Evolutionary conservation across 2,888 invertebrate genomes (phyloP), one percentile per base, ranked within the genome.

Genomic region (Podabrus alpinus): DNA sequence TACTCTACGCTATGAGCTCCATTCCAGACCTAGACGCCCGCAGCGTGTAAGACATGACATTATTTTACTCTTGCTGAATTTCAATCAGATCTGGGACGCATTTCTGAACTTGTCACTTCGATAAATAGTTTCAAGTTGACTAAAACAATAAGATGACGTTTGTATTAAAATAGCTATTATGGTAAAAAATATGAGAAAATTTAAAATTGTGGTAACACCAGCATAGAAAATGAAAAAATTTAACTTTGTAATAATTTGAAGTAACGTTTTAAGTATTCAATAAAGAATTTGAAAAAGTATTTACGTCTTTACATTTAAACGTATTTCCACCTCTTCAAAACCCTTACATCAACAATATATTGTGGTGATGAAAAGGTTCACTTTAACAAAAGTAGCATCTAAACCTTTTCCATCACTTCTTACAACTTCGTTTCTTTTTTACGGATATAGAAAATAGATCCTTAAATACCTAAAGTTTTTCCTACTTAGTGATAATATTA

Each of bases 1-100:
- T 72, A 60, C 45, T 68, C 72, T 77, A 76, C 75, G 71, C 78
- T 21, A 61, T 72, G 71, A 72, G 74, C 76, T 75, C 77, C 77
- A 78, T 68, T 45, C 78, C 72, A 76, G 75, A 72, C 72, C 79
- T 76, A 75, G 79, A 79, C 80, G 81, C 80, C 81, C 79, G 78
- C 77, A 74, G 79, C 81, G 79, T 84, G 83, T 83, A 82, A 81
- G 83, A 83, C 83, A 83, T 78, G 83, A 81, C 84, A 82, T 84
- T 84, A 84, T 83, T 83, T 84, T 83, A 82, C 83, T 82, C 82
- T 78, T 76, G 81, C 82, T 83, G 84, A 83, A 84, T 84, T 83
- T 84, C 83, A 84, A 84, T 84, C 81, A 82, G 83, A 82, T 82
- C 80, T 80, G 79, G 76, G 78, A 80, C 78, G 79, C 81, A 79